These are phyloP conservation scores for Holacanthus passer DNA, from an alignment of 2,113 vertebrate genomes.

Conservation along the genomic window DNA sequence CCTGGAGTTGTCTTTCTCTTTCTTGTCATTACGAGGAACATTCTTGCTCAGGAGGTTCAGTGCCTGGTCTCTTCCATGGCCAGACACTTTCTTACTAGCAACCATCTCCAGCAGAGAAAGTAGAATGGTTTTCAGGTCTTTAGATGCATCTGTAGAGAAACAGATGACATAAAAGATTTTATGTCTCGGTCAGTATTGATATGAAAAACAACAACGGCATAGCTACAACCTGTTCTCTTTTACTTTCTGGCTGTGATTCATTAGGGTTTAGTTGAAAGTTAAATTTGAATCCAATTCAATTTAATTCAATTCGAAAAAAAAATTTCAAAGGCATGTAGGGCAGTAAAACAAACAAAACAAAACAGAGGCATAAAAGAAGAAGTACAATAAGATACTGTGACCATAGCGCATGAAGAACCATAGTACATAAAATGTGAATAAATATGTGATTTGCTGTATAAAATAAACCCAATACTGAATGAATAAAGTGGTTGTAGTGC, in stretches of 20 bases:
- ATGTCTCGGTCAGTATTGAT: background rate
- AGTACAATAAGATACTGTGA: too few species aligned
- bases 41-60: conserved; percentile 95
- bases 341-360: too few species aligned
- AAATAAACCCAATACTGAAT: too few species aligned
- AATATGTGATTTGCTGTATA: too few species aligned
- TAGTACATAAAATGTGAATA: too few species aligned
- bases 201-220: background rate
- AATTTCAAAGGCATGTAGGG: too few species aligned
- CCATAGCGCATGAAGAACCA: too few species aligned
- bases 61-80: conserved; percentile 93
- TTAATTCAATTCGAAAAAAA: too few species aligned
- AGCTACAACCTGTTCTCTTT: background rate
- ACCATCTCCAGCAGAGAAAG: conserved; percentile 92
- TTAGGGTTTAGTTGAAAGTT: background rate
- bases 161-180: background rate
- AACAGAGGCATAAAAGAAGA: too few species aligned
- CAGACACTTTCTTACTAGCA: conserved; percentile 91
- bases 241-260: background rate
- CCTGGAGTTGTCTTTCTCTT: conserved; percentile 87
- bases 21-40: conserved; percentile 89
- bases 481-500: too few species aligned
- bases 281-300: too few species aligned
- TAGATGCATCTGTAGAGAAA: conserved; percentile 86
- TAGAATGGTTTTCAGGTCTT: conserved; percentile 92